Evolutionary conservation across 2,888 invertebrate genomes (phyloP).

Genomic region (Leptopterna dolabrata): DNA sequence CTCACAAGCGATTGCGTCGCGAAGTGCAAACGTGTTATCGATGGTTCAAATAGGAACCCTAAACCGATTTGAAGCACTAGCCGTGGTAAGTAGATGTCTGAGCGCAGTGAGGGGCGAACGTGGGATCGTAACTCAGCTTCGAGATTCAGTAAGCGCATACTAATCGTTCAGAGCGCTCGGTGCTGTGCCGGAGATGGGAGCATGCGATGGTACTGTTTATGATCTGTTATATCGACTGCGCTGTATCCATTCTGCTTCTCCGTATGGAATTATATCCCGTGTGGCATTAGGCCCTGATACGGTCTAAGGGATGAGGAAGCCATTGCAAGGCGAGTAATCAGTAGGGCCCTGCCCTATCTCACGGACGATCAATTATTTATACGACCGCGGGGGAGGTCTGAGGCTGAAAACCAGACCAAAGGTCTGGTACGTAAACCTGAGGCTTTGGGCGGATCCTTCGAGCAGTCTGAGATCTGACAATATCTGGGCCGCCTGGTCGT

Average conservation of each 20-base stretch:
- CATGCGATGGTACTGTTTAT: neutral
- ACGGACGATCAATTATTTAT: neutral
- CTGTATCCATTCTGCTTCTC: neutral
- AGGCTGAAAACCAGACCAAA: neutral
- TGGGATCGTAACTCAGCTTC: neutral
- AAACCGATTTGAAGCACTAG: no score
- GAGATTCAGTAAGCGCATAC: conserved; percentile 13
- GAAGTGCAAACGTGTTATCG: no score
- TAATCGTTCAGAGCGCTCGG: neutral
- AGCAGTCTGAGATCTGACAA: neutral
- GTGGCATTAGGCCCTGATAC: neutral
- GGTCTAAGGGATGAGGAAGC: neutral
- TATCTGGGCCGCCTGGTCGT: neutral
- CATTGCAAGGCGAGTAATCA: neutral
- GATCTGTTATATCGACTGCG: neutral
- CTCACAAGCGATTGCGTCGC: no score
- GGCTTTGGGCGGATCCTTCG: neutral
- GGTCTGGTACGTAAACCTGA: neutral
- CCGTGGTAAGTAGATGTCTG: no score
- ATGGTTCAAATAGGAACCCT: no score
- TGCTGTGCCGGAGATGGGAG: neutral
- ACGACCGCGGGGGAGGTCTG: neutral
- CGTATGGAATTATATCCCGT: neutral
- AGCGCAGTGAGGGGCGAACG: neutral
- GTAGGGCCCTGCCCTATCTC: neutral